Evolutionary conservation across 2,888 invertebrate genomes (phyloP).

Genomic region (Eucera pruinosa): DNA sequence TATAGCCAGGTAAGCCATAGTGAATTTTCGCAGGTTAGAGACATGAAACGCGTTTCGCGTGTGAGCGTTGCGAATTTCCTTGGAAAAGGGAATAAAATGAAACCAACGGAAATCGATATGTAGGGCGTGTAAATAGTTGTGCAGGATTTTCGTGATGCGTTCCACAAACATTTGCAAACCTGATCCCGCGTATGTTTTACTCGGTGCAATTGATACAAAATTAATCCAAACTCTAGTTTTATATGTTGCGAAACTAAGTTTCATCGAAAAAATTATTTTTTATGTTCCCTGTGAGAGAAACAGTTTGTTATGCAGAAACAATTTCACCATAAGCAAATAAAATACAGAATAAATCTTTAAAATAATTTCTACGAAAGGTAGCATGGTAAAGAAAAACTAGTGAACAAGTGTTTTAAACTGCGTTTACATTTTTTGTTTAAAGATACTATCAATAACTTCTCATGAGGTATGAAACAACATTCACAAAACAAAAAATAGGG

Average conservation of each 20-base stretch:
- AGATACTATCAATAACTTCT: no score
- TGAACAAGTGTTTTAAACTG: slow-evolving; percentile 2
- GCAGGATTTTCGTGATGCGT: slow-evolving; percentile 13
- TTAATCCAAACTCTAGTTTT: not conserved
- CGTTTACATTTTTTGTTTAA: no score
- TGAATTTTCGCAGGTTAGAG: slow-evolving; percentile 1
- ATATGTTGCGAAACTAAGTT: not conserved
- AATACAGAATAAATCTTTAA: not conserved
- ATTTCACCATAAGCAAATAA: not conserved
- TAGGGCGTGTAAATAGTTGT: slow-evolving; percentile 19
- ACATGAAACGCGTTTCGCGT: not conserved
- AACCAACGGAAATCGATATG: slow-evolving; percentile 18
- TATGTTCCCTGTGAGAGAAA: not conserved
- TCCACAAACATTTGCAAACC: not conserved
- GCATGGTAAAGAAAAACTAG: not conserved
- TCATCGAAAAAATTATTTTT: not conserved
- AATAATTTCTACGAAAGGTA: not conserved
- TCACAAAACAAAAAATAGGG: no score
- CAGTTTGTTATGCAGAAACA: not conserved
- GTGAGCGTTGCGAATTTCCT: not conserved
- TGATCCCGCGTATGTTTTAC: not conserved
- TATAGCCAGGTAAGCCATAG: not conserved
- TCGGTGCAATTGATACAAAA: not conserved
- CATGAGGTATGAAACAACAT: no score
- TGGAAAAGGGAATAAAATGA: slow-evolving; percentile 1